Conservation (phyloP, 2,888 invertebrate genomes). For the Epirrhoe tristata region DNA sequence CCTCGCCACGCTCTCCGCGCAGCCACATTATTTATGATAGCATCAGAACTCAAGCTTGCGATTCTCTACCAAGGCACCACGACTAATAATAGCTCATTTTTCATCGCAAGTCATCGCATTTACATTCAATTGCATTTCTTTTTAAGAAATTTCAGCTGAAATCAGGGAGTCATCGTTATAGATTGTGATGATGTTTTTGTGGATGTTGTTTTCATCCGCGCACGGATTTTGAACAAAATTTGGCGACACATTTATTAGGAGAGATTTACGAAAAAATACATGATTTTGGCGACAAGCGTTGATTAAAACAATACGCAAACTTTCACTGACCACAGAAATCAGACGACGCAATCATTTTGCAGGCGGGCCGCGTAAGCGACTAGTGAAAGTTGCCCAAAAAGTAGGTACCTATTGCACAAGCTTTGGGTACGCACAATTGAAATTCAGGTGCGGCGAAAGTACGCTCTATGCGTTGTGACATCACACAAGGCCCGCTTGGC, state of each 20-base stretch:
- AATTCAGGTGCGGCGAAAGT: conserved; percentile 82
- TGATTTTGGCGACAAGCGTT: conserved; percentile 38
- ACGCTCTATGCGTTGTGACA: conserved; percentile 62
- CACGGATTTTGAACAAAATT: conserved; percentile 11
- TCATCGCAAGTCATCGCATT: conserved; percentile 81
- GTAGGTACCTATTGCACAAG: conserved; percentile 79
- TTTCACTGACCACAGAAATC: conserved; percentile 79
- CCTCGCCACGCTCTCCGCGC: conserved; percentile 72
- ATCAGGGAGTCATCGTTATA: conserved; percentile 3
- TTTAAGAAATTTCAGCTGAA: conserved; percentile 13
- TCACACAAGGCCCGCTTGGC: conserved; percentile 54
- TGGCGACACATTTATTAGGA: conserved; percentile 24
- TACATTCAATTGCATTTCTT: conserved; percentile 58
- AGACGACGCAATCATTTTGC: conserved; percentile 79
- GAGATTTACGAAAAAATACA: conserved; percentile 23
- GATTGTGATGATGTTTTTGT: conserved; percentile 22
- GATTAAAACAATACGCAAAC: conserved; percentile 67
- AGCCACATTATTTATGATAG: conserved; percentile 84
- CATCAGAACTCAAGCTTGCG: conserved; percentile 82
- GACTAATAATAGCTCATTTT: conserved; percentile 84
- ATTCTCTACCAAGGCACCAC: conserved; percentile 69
- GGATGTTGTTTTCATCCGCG: conserved; percentile 18
- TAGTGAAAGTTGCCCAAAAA: conserved; percentile 83
- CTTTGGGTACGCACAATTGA: conserved; percentile 74
- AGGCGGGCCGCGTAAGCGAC: conserved; percentile 78